These are phyloP conservation scores for Drosophila carrolli DNA, from an alignment of 1,140 invertebrate genomes.

Conservation along the genomic window DNA sequence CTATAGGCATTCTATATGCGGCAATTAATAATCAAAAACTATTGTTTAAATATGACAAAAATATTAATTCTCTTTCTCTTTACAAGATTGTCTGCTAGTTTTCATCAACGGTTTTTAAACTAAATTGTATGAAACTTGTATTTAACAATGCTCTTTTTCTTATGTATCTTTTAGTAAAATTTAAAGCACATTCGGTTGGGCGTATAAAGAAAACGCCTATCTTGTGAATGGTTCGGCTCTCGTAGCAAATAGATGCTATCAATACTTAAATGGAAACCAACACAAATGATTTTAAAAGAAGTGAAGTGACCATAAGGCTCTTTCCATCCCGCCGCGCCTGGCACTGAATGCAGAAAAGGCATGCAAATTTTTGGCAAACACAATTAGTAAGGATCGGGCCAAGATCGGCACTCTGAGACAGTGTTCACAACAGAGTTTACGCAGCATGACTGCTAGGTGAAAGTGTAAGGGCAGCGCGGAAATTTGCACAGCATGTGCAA, in stretches of 20 bases:
- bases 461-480: conserved; percentile 30
- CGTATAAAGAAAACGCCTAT: no score
- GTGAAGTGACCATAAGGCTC: not conserved
- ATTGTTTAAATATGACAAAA: no score
- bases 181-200: no score
- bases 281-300: conserved; percentile 10
- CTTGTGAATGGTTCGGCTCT: no score
- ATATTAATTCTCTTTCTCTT: no score
- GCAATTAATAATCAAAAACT: no score
- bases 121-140: no score
- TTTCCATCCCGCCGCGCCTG: conserved; percentile 39
- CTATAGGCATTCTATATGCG: no score
- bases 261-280: conserved; percentile 7
- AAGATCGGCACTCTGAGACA: conserved; percentile 33
- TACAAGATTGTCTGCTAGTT: no score
- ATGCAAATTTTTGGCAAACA: conserved; percentile 72
- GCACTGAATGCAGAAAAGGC: conserved; percentile 46
- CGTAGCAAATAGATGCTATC: conserved; percentile 15
- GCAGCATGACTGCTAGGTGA: conserved; percentile 48
- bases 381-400: conserved; percentile 48
- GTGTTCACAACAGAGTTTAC: conserved; percentile 2
- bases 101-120: no score
- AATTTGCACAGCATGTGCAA: conserved; percentile 31
- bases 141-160: no score
- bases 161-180: no score